phyloP scores from a whole-genome alignment of 1,140 invertebrate genomes.

The Drosophila sturtevanti region DNA sequence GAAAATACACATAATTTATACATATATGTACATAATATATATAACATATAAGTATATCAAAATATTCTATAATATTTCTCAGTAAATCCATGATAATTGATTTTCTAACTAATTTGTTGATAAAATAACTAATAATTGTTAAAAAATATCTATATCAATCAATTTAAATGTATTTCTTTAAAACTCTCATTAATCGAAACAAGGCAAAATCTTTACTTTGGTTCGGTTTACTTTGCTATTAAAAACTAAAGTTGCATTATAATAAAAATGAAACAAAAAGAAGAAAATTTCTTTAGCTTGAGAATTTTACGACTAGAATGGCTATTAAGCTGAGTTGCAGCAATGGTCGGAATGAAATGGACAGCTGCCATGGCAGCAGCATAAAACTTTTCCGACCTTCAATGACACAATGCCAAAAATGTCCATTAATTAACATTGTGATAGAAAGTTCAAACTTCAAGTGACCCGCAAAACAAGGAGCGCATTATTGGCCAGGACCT shows the following conservation, averaged over 20 bases:
- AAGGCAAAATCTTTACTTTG: too few species aligned
- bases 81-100: too few species aligned
- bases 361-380: constrained; percentile 30
- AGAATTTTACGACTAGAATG: constrained; percentile 4
- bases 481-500: not conserved
- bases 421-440: constrained; percentile 70
- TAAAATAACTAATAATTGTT: too few species aligned
- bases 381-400: constrained; percentile 28
- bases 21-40: too few species aligned
- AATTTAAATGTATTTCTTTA: too few species aligned
- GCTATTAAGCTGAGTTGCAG: constrained; percentile 2
- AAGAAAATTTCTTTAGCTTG: not conserved
- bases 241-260: constrained; percentile 2
- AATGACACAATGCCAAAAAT: constrained; percentile 45
- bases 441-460: constrained; percentile 41
- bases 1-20: not conserved
- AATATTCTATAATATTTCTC: too few species aligned
- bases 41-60: too few species aligned
- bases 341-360: not conserved
- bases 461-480: constrained; percentile 13
- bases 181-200: not conserved
- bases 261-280: too few species aligned
- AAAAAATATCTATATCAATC: too few species aligned
- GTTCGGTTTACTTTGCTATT: not conserved
- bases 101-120: too few species aligned